phyloP scores from a whole-genome alignment of 2,113 vertebrate genomes.

The Mobula birostris region DNA sequence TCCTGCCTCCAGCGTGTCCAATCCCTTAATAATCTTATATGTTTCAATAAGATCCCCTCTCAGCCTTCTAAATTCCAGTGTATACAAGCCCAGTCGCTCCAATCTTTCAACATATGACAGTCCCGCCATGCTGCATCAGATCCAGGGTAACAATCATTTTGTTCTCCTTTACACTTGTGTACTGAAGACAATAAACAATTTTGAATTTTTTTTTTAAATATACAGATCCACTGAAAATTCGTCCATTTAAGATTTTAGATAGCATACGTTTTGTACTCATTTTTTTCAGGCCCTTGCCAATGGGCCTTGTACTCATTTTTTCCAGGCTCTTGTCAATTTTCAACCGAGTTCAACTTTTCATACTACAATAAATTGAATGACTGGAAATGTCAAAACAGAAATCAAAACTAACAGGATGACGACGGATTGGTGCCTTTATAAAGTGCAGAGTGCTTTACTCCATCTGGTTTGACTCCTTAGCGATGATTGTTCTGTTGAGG shows the following conservation, averaged over 20 bases:
- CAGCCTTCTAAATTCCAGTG: too few species aligned
- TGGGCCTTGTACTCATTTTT: not conserved
- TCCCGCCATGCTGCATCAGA: too few species aligned
- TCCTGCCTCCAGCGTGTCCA: too few species aligned
- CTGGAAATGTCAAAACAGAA: conserved; percentile 5
- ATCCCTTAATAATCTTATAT: too few species aligned
- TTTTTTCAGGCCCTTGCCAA: too few species aligned
- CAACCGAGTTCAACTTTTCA: not conserved
- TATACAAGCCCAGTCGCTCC: too few species aligned
- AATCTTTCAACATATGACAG: too few species aligned
- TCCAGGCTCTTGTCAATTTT: not conserved
- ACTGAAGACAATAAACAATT: too few species aligned
- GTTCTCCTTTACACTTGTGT: too few species aligned
- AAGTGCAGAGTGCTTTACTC: not conserved
- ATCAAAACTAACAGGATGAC: not conserved
- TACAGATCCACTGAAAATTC: not conserved
- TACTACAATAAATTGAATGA: not conserved
- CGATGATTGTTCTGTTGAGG: not conserved
- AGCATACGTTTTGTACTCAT: not conserved
- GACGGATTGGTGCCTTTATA: not conserved
- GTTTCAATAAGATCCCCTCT: too few species aligned
- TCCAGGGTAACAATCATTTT: too few species aligned
- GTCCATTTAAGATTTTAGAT: not conserved
- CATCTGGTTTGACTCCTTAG: not conserved
- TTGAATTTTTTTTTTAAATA: not conserved